Percentiles rank a stretch among this genome's conserved stretches.
Conservation (phyloP, 2,797 vertebrate species). For the Martes flavigula region DNA sequence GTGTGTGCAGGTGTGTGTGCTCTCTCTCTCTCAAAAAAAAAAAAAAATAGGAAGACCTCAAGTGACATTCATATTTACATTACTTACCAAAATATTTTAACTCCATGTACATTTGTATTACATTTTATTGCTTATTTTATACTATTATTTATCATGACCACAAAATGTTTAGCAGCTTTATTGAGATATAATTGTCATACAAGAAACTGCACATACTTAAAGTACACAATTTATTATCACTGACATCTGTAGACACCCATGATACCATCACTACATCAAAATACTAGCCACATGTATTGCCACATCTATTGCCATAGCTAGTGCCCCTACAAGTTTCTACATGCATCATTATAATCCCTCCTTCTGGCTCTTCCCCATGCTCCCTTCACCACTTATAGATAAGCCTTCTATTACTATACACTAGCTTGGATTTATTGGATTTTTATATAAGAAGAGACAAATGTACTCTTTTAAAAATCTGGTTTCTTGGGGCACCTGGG, state of each 20-base stretch:
- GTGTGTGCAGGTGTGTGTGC: not conserved
- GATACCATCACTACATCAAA: not conserved
- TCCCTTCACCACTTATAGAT: not conserved
- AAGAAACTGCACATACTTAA: not conserved
- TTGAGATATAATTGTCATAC: not conserved
- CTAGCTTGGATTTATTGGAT: not conserved
- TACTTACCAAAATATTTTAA: slow-evolving; percentile 26
- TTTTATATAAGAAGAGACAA: not conserved
- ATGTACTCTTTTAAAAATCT: not conserved
- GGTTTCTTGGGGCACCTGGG: not conserved
- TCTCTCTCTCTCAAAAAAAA: not conserved
- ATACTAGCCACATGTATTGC: not conserved
- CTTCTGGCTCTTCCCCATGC: not conserved
- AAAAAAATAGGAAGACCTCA: not conserved
- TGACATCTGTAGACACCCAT: not conserved
- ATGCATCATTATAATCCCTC: not conserved
- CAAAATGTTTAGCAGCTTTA: slow-evolving; percentile 9
- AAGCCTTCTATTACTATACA: not conserved
- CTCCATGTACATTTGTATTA: not conserved
- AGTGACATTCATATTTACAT: not conserved
- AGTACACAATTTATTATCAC: not conserved
- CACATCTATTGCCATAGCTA: not conserved
- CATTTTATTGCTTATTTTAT: not conserved
- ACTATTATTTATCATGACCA: not conserved
- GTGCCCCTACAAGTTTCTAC: not conserved